phyloP scores from a whole-genome alignment of 2,113 vertebrate species.

The Aspidoscelis tigris region DNA sequence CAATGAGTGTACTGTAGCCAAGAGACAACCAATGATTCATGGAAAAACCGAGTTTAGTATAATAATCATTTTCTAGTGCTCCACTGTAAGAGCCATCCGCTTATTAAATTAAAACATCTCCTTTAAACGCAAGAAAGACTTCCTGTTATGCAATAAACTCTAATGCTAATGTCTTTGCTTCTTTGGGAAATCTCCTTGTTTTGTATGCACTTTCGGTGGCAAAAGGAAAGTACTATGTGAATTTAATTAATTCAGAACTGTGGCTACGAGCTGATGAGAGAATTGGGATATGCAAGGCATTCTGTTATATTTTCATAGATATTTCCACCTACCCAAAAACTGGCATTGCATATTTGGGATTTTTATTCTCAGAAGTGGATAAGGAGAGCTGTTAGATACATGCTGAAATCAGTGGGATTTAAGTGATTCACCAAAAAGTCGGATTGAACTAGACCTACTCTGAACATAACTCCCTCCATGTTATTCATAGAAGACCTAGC shows the following conservation, averaged over 20 bases:
- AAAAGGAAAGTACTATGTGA: background rate
- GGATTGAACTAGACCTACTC: background rate
- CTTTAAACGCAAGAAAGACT: slow-evolving; percentile 8
- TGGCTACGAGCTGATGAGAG: background rate
- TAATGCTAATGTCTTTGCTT: background rate
- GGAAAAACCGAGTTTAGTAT: slow-evolving; percentile 1
- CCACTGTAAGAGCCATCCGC: slow-evolving; percentile 6
- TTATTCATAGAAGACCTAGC: background rate
- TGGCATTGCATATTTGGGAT: background rate
- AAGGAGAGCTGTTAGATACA: background rate
- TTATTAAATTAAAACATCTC: slow-evolving; percentile 35
- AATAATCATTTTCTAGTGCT: slow-evolving; percentile 14
- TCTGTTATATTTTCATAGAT: background rate
- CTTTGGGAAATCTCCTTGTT: slow-evolving; percentile 25
- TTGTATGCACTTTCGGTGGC: slow-evolving; percentile 9
- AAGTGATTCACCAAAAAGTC: background rate
- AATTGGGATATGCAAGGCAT: background rate
- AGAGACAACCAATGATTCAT: background rate
- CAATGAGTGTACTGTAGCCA: slow-evolving; percentile 3
- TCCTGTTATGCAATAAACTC: slow-evolving; percentile 18
- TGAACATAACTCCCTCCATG: background rate
- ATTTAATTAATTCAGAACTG: slow-evolving; percentile 38
- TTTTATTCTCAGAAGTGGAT: background rate
- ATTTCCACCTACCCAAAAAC: background rate
- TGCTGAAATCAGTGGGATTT: background rate